Evolutionary conservation across 1,140 invertebrate genomes (phyloP).

Genomic region (Lepidurus arcticus): DNA sequence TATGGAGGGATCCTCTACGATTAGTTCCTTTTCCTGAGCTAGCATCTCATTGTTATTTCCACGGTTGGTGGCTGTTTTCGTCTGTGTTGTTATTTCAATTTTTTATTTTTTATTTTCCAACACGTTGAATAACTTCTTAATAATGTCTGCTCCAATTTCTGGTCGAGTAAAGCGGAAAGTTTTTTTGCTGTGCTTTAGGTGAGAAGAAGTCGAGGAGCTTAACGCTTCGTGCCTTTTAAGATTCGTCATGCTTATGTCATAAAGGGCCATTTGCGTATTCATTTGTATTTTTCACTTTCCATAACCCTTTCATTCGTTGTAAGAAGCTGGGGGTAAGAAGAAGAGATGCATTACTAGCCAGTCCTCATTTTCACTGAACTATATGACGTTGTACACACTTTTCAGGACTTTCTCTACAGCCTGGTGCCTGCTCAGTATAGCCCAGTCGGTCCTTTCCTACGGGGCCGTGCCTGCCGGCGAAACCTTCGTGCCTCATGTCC

Average conservation of each 20-base stretch:
- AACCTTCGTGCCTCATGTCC: not conserved
- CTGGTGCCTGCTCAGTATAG: not conserved
- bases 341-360: too few relatives aligned
- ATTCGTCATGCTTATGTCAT: not conserved
- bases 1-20: too few relatives aligned
- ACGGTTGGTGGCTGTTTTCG: too few relatives aligned
- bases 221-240: not conserved
- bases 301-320: not conserved
- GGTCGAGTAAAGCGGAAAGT: not conserved
- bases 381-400: not conserved
- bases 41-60: too few relatives aligned
- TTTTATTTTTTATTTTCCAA: not conserved
- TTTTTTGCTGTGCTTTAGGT: too few relatives aligned
- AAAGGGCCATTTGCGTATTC: not conserved
- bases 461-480: not conserved
- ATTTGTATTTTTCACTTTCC: not conserved
- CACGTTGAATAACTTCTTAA: not conserved
- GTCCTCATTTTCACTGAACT: too few relatives aligned
- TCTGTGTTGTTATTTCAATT: too few relatives aligned
- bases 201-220: not conserved
- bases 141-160: not conserved
- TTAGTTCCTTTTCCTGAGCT: too few relatives aligned
- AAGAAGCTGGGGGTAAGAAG: too few relatives aligned
- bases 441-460: not conserved
- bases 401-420: not conserved